Conservation (phyloP, 2,888 invertebrate species). For the Ellobium chinense region DNA sequence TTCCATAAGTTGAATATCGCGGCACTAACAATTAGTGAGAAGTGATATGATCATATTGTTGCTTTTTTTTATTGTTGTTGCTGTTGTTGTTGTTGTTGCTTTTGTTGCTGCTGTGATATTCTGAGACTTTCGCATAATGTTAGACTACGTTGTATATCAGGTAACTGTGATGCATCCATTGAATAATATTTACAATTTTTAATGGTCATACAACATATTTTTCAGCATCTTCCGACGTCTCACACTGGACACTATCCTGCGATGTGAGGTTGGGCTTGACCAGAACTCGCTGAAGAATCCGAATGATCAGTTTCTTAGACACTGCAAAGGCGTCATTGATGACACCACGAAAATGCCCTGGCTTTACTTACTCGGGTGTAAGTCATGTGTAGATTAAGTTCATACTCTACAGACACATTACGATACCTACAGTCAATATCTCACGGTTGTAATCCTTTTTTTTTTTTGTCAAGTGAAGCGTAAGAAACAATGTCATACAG, state of each 20-base stretch:
- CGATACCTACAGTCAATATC: neutral
- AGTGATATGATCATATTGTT: too few relatives aligned
- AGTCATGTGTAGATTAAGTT: constrained; percentile 49
- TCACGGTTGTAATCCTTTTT: neutral
- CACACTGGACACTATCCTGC: constrained; percentile 81
- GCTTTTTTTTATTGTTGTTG: too few relatives aligned
- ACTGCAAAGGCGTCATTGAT: constrained; percentile 69
- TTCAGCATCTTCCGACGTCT: constrained; percentile 79
- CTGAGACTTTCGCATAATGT: too few relatives aligned
- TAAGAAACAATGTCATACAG: too few relatives aligned
- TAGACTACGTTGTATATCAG: too few relatives aligned
- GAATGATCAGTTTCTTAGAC: constrained; percentile 76
- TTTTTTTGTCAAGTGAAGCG: neutral
- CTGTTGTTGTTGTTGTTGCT: too few relatives aligned
- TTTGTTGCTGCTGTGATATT: too few relatives aligned
- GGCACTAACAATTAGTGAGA: too few relatives aligned
- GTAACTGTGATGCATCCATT: too few relatives aligned
- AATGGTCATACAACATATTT: too few relatives aligned
- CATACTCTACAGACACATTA: neutral
- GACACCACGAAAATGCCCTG: constrained; percentile 70
- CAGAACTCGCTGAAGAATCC: constrained; percentile 77
- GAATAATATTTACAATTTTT: too few relatives aligned
- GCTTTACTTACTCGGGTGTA: constrained; percentile 71
- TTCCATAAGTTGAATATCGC: too few relatives aligned
- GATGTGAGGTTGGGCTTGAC: constrained; percentile 80